phyloP scores from a whole-genome alignment of 2,888 invertebrate genomes.

The Gasteruption jaculator region DNA sequence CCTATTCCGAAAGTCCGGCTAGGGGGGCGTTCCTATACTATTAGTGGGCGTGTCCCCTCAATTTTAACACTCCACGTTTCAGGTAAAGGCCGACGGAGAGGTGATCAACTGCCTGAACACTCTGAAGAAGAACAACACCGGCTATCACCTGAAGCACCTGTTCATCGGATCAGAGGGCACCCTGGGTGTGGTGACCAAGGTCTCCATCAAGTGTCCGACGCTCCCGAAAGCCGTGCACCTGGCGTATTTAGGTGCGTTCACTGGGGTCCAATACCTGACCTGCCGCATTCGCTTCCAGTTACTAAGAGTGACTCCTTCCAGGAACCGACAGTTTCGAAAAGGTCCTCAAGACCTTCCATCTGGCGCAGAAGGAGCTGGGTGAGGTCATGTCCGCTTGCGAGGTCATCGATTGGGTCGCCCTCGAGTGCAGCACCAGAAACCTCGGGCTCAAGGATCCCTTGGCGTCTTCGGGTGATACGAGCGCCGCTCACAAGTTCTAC shows the following conservation, averaged over 20 bases:
- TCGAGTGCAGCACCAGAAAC: conserved; percentile 64
- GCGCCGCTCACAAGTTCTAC: conserved; percentile 78
- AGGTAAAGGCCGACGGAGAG: conserved; percentile 83
- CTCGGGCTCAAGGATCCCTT: conserved; percentile 58
- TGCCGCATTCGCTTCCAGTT: conserved; percentile 1
- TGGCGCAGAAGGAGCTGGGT: conserved; percentile 71
- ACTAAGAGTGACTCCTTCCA: conserved; percentile 37
- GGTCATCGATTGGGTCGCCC: conserved; percentile 77
- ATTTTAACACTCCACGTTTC: conserved; percentile 10
- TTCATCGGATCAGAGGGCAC: conserved; percentile 98
- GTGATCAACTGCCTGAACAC: conserved; percentile 80
- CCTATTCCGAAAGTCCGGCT: too few species aligned
- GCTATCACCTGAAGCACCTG: conserved; percentile 92
- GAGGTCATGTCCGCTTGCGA: conserved; percentile 96
- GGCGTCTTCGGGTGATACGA: conserved; percentile 15
- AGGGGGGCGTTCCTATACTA: too few species aligned
- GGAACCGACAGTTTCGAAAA: conserved; percentile 76
- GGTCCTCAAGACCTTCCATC: conserved; percentile 69
- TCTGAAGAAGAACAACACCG: conserved; percentile 95
- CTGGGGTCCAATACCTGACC: too few species aligned
- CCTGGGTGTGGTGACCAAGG: conserved; percentile 88
- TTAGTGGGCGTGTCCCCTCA: not conserved
- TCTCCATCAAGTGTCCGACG: conserved; percentile 85
- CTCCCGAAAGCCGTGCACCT: conserved; percentile 77
- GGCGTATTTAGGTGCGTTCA: conserved; percentile 76